Percentiles rank a stretch among this genome's conserved stretches.
Conservation (phyloP, 1,140 invertebrate species). For the Tachypleus tridentatus region DNA sequence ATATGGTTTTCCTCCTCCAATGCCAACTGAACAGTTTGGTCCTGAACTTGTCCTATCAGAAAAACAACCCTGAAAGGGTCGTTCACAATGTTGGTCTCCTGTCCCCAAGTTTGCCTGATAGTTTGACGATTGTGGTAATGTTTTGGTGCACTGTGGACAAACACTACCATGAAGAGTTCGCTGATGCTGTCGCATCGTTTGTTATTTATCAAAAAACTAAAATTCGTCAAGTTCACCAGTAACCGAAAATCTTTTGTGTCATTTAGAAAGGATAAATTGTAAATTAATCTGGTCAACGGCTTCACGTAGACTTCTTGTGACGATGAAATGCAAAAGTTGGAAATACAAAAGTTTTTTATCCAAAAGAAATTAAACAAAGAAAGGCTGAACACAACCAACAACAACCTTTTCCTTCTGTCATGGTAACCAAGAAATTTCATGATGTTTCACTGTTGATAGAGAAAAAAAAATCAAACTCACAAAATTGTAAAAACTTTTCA, state of each 20-base stretch:
- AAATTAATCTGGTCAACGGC: background rate
- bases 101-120: constrained; percentile 33
- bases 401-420: too few species aligned
- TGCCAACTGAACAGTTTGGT: constrained; percentile 1
- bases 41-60: constrained; percentile 22
- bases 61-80: constrained; percentile 27
- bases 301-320: too few species aligned
- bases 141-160: constrained; percentile 29
- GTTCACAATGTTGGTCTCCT: constrained; percentile 15
- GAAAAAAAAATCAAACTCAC: too few species aligned
- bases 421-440: too few species aligned
- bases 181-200: constrained; percentile 7
- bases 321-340: too few species aligned
- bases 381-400: too few species aligned
- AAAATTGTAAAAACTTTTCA: too few species aligned
- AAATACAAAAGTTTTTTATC: too few species aligned
- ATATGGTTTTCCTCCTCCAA: constrained; percentile 23
- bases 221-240: constrained; percentile 18
- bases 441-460: too few species aligned
- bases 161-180: constrained; percentile 2
- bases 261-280: background rate
- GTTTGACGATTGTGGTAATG: constrained; percentile 35
- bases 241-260: constrained; percentile 1
- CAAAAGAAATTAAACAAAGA: too few species aligned
- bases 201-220: constrained; percentile 18